Conservation (phyloP, 2,888 invertebrate species). For the Phania funesta region DNA sequence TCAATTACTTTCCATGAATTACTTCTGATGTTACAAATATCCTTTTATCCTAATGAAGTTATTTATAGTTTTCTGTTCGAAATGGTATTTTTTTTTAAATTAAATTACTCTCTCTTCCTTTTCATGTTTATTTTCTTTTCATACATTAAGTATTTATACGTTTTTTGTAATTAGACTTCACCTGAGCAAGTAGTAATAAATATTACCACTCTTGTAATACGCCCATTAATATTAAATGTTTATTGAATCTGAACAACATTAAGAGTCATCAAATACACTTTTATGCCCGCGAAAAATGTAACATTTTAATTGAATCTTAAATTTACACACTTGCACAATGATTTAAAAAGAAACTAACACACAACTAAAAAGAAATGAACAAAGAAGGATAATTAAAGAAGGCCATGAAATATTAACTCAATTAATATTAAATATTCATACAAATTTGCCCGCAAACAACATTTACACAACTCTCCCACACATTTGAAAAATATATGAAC, state of each 20-base stretch:
- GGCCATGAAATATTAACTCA: slow-evolving; percentile 47
- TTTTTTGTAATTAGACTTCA: slow-evolving; percentile 42
- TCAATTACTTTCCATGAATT: slow-evolving; percentile 24
- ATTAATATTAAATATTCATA: slow-evolving; percentile 60
- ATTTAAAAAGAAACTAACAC: neutral
- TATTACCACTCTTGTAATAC: slow-evolving; percentile 10
- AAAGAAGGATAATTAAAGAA: too few species aligned
- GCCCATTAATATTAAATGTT: slow-evolving; percentile 41
- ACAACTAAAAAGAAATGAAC: too few species aligned
- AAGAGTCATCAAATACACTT: neutral
- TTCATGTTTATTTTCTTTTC: neutral
- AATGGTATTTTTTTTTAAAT: neutral
- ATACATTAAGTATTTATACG: slow-evolving; percentile 17
- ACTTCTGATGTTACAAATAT: slow-evolving; percentile 26
- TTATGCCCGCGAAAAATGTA: neutral
- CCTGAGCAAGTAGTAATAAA: neutral
- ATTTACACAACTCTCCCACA: slow-evolving; percentile 18
- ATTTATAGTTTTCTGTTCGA: slow-evolving; percentile 16
- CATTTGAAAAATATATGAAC: neutral
- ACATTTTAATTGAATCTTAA: slow-evolving; percentile 38
- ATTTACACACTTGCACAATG: slow-evolving; percentile 2
- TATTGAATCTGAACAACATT: slow-evolving; percentile 30
- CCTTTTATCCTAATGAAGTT: slow-evolving; percentile 43
- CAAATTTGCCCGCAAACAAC: slow-evolving; percentile 50
- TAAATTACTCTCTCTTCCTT: neutral